A percentile compares a stretch with the other conserved stretches of the same genome.
Evolutionary conservation across 2,797 vertebrate genomes (phyloP).

Genomic region (Epinephelus awoara): DNA sequence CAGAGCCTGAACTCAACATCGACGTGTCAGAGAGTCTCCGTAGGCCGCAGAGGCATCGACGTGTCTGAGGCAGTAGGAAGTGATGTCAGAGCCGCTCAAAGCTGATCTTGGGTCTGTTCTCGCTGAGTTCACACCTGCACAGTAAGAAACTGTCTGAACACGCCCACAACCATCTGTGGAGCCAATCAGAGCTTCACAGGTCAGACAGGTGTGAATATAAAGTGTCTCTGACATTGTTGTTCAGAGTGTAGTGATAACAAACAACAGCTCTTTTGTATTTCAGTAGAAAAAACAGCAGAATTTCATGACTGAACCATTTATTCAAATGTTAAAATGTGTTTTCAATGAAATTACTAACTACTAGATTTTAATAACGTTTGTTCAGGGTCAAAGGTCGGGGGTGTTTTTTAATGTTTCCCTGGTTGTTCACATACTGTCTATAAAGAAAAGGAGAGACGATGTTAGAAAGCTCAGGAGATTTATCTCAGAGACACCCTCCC

Average conservation of each 20-base stretch:
- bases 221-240: neutral
- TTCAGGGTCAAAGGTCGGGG: neutral
- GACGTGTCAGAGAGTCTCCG: slow-evolving; percentile 5
- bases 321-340: neutral
- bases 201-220: neutral
- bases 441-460: neutral
- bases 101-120: slow-evolving; percentile 4
- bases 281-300: too few species aligned
- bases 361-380: too few species aligned
- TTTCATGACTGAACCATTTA: neutral
- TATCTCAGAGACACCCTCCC: slow-evolving; percentile 2
- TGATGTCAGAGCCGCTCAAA: slow-evolving; percentile 33
- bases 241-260: neutral
- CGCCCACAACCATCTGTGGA: neutral
- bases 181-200: slow-evolving; percentile 12
- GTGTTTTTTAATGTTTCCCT: neutral
- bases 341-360: too few species aligned
- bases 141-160: neutral
- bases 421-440: neutral
- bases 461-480: slow-evolving; percentile 14
- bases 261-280: too few species aligned
- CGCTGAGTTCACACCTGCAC: neutral
- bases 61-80: slow-evolving; percentile 27
- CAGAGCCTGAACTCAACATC: slow-evolving; percentile 40
- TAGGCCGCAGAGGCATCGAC: neutral